These are phyloP conservation scores for Falco punctatus DNA, from an alignment of 2,113 vertebrate species.

Conservation along the genomic window DNA sequence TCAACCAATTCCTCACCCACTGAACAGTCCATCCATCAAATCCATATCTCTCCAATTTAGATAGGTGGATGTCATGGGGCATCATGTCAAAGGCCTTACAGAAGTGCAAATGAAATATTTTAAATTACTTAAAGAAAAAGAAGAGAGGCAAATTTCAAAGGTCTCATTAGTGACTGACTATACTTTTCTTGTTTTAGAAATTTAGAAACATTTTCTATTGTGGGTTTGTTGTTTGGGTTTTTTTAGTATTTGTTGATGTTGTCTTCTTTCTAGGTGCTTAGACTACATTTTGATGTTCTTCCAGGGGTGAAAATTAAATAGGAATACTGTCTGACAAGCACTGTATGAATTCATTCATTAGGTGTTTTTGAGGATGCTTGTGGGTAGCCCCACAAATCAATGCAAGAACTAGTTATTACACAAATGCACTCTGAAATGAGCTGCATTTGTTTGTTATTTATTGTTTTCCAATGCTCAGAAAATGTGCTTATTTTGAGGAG, in stretches of 20 bases:
- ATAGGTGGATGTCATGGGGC: background rate
- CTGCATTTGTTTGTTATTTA: background rate
- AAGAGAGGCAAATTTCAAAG: background rate
- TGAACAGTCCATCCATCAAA: background rate
- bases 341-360: background rate
- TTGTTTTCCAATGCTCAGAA: background rate
- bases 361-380: background rate
- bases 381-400: background rate
- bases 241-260: background rate
- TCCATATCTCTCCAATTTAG: background rate
- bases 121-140: background rate
- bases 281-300: background rate
- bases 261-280: background rate
- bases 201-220: background rate
- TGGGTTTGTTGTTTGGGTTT: background rate
- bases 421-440: background rate
- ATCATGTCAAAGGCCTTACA: background rate
- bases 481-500: background rate
- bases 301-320: background rate
- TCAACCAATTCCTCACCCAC: background rate
- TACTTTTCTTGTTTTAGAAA: background rate
- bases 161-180: background rate
- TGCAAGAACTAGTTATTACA: background rate
- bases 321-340: background rate
- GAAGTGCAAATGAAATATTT: background rate